Evolutionary conservation across 2,888 invertebrate genomes (phyloP).

Genomic region (Mylabris sibirica): DNA sequence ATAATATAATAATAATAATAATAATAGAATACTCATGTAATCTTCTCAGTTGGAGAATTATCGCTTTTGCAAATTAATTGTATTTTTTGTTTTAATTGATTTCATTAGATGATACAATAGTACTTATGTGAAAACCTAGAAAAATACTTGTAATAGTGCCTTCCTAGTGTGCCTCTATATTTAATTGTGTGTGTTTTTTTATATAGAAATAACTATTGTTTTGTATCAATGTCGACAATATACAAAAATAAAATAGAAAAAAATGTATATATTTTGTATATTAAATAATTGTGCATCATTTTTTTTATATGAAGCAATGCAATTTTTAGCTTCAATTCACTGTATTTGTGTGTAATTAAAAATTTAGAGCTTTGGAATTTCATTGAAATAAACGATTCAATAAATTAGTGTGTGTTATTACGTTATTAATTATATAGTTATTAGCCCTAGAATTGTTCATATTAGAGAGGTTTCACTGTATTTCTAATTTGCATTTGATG

Average conservation of each 20-base stretch:
- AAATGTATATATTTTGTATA: slow-evolving; percentile 57
- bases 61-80: slow-evolving; percentile 26
- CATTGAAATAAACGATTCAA: slow-evolving; percentile 9
- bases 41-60: slow-evolving; percentile 19
- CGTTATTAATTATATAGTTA: no score
- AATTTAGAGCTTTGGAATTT: slow-evolving; percentile 3
- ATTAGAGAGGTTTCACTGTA: no score
- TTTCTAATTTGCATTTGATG: no score
- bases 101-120: slow-evolving; percentile 36
- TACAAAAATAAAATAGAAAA: slow-evolving; percentile 27
- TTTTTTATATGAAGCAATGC: slow-evolving; percentile 7
- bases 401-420: background rate
- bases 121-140: slow-evolving; percentile 50
- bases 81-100: slow-evolving; percentile 21
- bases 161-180: slow-evolving; percentile 52
- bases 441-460: no score
- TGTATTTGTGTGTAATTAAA: slow-evolving; percentile 6
- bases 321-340: background rate
- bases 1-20: background rate
- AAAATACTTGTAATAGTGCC: slow-evolving; percentile 53
- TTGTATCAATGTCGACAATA: slow-evolving; percentile 1
- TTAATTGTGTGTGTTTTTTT: background rate
- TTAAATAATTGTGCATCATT: slow-evolving; percentile 33
- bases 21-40: background rate
- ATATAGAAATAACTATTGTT: background rate